Conservation (phyloP, 2,113 vertebrate species). For the Cervus canadensis region DNA sequence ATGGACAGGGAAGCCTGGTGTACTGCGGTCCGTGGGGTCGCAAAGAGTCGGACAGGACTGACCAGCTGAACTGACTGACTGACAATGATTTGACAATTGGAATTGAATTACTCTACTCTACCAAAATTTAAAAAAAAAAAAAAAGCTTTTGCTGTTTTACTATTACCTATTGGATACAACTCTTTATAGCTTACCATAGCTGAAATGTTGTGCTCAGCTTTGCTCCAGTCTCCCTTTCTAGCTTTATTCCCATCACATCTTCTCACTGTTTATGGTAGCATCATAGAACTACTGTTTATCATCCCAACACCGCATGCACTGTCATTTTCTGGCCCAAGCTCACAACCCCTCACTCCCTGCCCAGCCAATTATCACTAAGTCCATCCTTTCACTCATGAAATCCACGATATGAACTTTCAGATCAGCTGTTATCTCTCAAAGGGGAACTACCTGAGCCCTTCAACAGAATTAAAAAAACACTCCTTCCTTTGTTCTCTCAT, state of each 20-base stretch:
- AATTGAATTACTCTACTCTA: not conserved
- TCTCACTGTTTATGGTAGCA: not conserved
- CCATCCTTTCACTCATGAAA: not conserved
- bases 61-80: not conserved
- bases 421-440: not conserved
- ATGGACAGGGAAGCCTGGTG: not conserved
- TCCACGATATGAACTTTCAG: not conserved
- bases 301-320: not conserved
- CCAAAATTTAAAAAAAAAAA: not conserved
- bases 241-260: not conserved
- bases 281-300: not conserved
- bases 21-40: accelerated
- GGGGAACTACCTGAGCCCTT: not conserved
- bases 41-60: not conserved
- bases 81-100: not conserved
- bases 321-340: not conserved
- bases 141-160: not conserved
- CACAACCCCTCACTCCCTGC: not conserved
- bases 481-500: not conserved
- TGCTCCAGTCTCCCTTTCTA: not conserved
- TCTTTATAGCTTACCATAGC: not conserved
- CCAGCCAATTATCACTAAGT: not conserved
- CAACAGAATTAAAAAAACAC: not conserved
- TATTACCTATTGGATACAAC: not conserved
- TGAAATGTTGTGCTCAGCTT: not conserved